Percentiles rank a stretch among this genome's conserved stretches.
phyloP scores from a whole-genome alignment of 2,888 invertebrate genomes.

The Heterodera filipjevi region DNA sequence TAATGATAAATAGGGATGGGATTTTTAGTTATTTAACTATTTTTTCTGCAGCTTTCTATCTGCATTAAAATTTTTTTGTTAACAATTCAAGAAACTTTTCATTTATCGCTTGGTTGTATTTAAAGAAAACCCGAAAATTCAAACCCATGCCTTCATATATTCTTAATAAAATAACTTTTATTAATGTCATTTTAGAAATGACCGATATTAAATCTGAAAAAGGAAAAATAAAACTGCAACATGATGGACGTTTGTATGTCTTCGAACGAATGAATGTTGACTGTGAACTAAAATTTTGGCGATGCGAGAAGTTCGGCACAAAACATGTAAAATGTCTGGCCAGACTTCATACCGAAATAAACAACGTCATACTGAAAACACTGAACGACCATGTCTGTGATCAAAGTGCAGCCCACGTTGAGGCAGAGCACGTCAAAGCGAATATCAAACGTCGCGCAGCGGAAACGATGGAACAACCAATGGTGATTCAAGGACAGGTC shows the following conservation, averaged over 20 bases:
- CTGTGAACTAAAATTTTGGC: conserved; percentile 15
- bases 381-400: neutral
- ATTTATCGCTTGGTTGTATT: too few relatives aligned
- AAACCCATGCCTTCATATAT: too few relatives aligned
- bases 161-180: too few relatives aligned
- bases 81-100: too few relatives aligned
- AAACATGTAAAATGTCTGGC: conserved; percentile 15
- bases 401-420: neutral
- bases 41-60: too few relatives aligned
- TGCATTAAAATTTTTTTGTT: too few relatives aligned
- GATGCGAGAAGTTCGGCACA: conserved; percentile 13
- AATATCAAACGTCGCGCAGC: neutral
- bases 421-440: neutral
- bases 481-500: neutral
- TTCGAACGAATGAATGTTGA: conserved; percentile 19
- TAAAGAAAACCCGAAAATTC: too few relatives aligned
- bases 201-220: neutral
- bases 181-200: too few relatives aligned
- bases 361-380: neutral
- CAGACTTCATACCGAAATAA: conserved; percentile 11
- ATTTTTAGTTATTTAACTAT: too few relatives aligned
- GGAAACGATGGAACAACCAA: neutral
- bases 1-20: too few relatives aligned
- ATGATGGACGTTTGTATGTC: conserved; percentile 7
- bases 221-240: conserved; percentile 8